Evolutionary conservation across 2,113 vertebrate species (phyloP), one percentile per base, ranked within the genome.

Genomic region (Geococcyx californianus): DNA sequence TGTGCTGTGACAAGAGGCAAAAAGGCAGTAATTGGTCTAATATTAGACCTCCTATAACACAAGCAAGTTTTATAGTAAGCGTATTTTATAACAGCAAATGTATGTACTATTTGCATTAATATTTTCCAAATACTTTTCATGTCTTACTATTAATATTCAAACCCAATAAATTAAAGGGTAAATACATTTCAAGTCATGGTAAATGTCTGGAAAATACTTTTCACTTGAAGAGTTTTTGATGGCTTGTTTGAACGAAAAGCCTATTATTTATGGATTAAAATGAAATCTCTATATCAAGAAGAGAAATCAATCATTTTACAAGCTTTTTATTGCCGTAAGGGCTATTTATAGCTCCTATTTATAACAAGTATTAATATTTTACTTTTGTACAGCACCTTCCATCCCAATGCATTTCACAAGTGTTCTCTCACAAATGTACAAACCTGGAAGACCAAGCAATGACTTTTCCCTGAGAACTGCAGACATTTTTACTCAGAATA

Each of bases 11-110:
- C 5, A 62, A 72, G 21, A 80, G 49, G 9, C 2, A 7, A 66
- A 86, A 87, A 23, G 4, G 0, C 20, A 90, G 31, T 21, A 1
- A 45, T 58, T 10, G 0, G 0, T 52, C 12, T 26, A 63, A 19
- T 23, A n/a, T 6, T 36, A 60, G 72, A 34, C 11, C 8, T 21
- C 49, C 5, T 66, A 25, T 23, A 80, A 3, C 16, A 58, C 54
- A 51, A 11, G 7, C 15, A 66, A 84, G 77, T 56, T 49, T 49
- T 54, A 14, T 6, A 64, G 14, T 38, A 72, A 62, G 18, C 26
- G 17, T 42, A 42, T 42, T 42, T 42, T 42, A 42, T 42, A 42
- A 42, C 54, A 14, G 28, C 6, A 86, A 86, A 52, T 36, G 11
- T 28, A 42, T 20, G 10, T 24, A 33, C 4, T 54, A 3, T 28